phyloP scores from a whole-genome alignment of 2,113 vertebrate species.

The Phylloscopus whistleri region DNA sequence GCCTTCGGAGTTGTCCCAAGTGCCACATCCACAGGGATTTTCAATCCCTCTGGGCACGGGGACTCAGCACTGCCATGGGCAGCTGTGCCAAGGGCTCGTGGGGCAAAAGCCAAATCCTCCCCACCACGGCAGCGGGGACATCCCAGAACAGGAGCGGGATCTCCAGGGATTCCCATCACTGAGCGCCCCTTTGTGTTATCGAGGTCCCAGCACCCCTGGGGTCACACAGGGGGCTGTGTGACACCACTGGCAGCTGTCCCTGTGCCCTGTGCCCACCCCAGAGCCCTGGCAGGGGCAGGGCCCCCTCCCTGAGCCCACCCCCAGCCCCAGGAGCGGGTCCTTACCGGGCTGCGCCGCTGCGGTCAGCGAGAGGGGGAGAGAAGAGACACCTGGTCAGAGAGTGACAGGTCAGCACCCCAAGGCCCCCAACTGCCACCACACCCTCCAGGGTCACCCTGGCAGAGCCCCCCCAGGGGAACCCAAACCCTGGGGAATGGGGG shows the following conservation, averaged over 20 bases:
- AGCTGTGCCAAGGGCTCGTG: rapidly evolving
- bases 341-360: constrained; percentile 99
- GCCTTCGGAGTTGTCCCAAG: rapidly evolving
- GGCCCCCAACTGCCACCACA: not conserved
- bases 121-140: rapidly evolving
- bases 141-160: rapidly evolving
- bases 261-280: rapidly evolving
- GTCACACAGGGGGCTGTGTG: rapidly evolving
- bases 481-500: rapidly evolving
- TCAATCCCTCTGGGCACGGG: not conserved
- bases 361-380: constrained; percentile 99
- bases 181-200: rapidly evolving
- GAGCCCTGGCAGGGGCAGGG: rapidly evolving
- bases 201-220: rapidly evolving
- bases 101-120: not conserved
- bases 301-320: rapidly evolving
- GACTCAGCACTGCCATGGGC: rapidly evolving
- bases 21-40: not conserved
- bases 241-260: not conserved
- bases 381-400: constrained; percentile 99
- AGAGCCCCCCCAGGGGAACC: not conserved
- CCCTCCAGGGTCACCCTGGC: not conserved
- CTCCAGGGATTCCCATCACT: rapidly evolving
- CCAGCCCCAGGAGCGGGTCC: not conserved
- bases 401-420: constrained; percentile 80